Evolutionary conservation across 2,888 invertebrate genomes (phyloP).

Genomic region (Cynaeus angustus): DNA sequence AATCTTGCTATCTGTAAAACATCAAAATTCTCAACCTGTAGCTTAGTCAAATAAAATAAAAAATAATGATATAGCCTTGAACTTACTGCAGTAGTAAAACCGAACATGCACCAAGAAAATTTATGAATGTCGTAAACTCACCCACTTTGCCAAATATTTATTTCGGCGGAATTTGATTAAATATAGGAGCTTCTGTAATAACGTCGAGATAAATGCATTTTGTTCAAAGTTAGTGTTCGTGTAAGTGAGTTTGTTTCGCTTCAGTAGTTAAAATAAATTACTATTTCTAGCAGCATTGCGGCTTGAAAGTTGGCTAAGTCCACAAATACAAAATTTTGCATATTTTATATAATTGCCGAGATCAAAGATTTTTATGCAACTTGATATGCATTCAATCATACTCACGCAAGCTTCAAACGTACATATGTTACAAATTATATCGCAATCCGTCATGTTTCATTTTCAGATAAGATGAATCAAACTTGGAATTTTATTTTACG

Average conservation of each 20-base stretch:
- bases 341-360: too few relatives aligned
- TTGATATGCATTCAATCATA: too few relatives aligned
- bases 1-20: constrained; percentile 46
- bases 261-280: too few relatives aligned
- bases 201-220: not conserved
- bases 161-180: constrained; percentile 27
- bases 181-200: not conserved
- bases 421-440: not conserved
- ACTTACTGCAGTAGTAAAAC: constrained; percentile 35
- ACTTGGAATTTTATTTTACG: not conserved
- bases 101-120: constrained; percentile 33
- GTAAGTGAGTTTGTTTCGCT: too few relatives aligned
- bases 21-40: constrained; percentile 46
- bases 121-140: constrained; percentile 32
- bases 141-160: constrained; percentile 32
- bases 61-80: constrained; percentile 38
- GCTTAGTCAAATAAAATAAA: constrained; percentile 43
- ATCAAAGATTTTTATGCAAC: too few relatives aligned
- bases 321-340: too few relatives aligned
- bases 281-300: too few relatives aligned
- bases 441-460: not conserved
- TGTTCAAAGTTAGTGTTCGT: too few relatives aligned
- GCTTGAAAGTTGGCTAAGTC: too few relatives aligned
- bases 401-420: not conserved
- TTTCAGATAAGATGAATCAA: not conserved